phyloP scores from a whole-genome alignment of 2,113 vertebrate species.

The Dasyornis broadbenti region DNA sequence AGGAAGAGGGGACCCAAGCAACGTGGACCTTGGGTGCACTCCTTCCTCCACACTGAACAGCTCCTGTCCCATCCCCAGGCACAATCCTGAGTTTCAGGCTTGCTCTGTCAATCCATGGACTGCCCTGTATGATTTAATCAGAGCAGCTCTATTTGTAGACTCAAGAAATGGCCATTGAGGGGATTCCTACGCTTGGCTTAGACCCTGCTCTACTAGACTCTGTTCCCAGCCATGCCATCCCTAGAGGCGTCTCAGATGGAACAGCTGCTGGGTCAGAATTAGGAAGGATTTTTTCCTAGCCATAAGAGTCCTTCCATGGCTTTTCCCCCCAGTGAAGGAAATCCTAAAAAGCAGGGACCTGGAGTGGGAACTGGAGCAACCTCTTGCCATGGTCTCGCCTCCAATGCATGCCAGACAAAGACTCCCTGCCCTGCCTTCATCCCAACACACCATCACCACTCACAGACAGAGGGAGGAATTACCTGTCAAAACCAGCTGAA shows the following conservation, averaged over 20 bases:
- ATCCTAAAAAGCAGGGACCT: neutral
- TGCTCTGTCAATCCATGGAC: neutral
- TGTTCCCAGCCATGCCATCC: slow-evolving; percentile 32
- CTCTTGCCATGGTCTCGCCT: neutral
- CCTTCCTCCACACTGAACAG: neutral
- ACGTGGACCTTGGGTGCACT: neutral
- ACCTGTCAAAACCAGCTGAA: slow-evolving; percentile 54
- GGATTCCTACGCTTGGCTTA: neutral
- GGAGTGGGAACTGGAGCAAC: neutral
- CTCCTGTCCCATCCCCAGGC: neutral
- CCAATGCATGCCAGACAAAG: neutral
- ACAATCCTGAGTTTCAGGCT: neutral
- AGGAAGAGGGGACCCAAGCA: neutral
- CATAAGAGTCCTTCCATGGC: neutral
- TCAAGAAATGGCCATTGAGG: neutral
- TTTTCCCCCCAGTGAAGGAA: neutral
- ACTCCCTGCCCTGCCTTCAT: neutral
- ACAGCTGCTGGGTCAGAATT: slow-evolving; percentile 57
- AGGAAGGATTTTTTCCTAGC: slow-evolving; percentile 51
- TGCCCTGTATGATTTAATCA: neutral
- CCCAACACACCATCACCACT: neutral
- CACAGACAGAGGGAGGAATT: neutral
- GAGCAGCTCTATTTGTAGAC: neutral
- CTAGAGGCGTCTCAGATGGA: slow-evolving; percentile 33
- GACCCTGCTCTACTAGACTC: slow-evolving; percentile 3